phyloP scores from a whole-genome alignment of 2,888 invertebrate species.

The Pristionchus entomophagus region DNA sequence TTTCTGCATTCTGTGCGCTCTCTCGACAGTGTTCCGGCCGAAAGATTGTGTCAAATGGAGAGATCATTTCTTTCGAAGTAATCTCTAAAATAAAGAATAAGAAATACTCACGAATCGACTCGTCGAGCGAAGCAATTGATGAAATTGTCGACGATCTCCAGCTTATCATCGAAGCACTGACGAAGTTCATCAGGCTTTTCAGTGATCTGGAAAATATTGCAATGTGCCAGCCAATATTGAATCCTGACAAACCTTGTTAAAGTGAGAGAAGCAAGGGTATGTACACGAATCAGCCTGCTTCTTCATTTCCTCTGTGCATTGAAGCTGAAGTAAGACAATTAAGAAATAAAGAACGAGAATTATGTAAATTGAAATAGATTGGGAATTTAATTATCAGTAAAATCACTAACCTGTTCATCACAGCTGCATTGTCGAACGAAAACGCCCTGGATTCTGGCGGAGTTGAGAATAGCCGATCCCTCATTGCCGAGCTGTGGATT shows the following conservation, averaged over 20 bases:
- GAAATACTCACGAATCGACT: constrained; percentile 64
- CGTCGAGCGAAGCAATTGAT: constrained; percentile 69
- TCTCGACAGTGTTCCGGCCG: too few species aligned
- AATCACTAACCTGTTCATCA: constrained; percentile 59
- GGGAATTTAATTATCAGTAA: neutral
- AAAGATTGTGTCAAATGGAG: too few species aligned
- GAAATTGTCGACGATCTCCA: constrained; percentile 67
- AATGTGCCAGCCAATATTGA: neutral
- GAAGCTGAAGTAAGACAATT: constrained; percentile 15
- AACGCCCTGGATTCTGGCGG: constrained; percentile 55
- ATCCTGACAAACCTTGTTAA: constrained; percentile 56
- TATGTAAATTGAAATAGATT: too few species aligned
- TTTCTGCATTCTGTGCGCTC: too few species aligned
- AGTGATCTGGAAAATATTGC: constrained; percentile 63
- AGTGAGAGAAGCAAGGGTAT: constrained; percentile 68
- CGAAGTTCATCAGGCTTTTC: constrained; percentile 66
- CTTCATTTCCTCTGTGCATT: constrained; percentile 72
- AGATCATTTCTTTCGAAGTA: too few species aligned
- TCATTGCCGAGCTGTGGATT: constrained; percentile 53
- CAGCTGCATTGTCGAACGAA: constrained; percentile 71
- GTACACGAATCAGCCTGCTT: constrained; percentile 69
- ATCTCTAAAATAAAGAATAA: too few species aligned
- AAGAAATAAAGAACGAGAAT: neutral
- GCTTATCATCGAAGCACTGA: constrained; percentile 68
- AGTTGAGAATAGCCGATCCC: constrained; percentile 52